Evolutionary conservation across 1,140 invertebrate species (phyloP).

Genomic region (Whitmania pigra): DNA sequence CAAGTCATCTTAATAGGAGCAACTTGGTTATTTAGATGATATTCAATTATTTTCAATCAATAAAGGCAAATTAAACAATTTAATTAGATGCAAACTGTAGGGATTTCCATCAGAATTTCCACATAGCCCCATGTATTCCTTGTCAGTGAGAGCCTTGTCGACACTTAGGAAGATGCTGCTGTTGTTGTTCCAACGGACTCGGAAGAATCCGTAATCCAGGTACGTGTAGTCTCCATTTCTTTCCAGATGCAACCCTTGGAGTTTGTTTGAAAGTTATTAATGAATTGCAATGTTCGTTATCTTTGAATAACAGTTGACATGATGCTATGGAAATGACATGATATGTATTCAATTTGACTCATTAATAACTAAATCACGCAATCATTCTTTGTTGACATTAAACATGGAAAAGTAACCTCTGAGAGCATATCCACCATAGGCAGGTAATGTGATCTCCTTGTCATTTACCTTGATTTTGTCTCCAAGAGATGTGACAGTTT

Average conservation of each 20-base stretch:
- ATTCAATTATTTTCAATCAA: neutral
- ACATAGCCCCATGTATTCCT: constrained; percentile 17
- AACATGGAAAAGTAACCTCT: neutral
- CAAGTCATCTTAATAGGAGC: constrained; percentile 20
- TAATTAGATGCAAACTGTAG: constrained; percentile 8
- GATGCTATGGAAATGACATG: neutral
- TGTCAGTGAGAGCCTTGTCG: constrained; percentile 2
- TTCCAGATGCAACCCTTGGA: constrained; percentile 7
- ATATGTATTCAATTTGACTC: neutral
- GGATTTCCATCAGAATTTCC: constrained; percentile 22
- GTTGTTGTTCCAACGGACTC: constrained; percentile 21
- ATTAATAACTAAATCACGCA: neutral
- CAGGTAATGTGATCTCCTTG: neutral
- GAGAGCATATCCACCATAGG: constrained; percentile 1
- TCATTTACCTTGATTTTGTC: constrained; percentile 17
- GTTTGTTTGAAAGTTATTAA: too few relatives aligned
- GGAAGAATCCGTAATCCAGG: constrained; percentile 21
- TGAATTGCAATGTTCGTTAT: too few relatives aligned
- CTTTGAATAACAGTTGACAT: neutral
- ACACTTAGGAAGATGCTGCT: constrained; percentile 18
- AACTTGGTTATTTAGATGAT: neutral
- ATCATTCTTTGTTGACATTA: neutral
- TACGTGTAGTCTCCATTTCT: constrained; percentile 15
- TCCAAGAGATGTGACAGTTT: constrained; percentile 3
- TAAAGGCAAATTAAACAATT: too few relatives aligned